A percentile compares a stretch with the other conserved stretches of the same genome.
phyloP scores from a whole-genome alignment of 2,888 invertebrate species.

The Drosophila subquinaria region DNA sequence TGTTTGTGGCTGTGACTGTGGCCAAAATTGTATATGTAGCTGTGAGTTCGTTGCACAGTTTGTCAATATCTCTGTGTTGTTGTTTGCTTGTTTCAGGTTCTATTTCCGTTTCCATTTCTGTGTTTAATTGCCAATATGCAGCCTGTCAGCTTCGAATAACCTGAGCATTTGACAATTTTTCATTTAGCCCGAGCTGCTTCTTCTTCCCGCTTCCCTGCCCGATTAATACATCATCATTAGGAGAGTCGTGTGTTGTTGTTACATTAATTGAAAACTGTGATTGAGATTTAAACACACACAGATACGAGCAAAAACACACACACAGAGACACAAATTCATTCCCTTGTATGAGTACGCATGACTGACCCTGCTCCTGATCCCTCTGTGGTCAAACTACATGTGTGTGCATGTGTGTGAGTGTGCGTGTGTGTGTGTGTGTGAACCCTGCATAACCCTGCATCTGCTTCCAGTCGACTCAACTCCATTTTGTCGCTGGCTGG shows the following conservation, averaged over 20 bases:
- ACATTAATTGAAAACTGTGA: constrained; percentile 76
- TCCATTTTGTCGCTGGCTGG: constrained; percentile 63
- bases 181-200: background rate
- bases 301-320: constrained; percentile 11
- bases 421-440: constrained; percentile 28
- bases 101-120: constrained; percentile 19
- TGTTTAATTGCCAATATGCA: constrained; percentile 39
- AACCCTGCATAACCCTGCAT: constrained; percentile 23
- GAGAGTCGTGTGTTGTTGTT: constrained; percentile 44
- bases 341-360: constrained; percentile 22
- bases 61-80: constrained; percentile 18
- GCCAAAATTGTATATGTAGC: background rate
- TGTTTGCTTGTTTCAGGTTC: constrained; percentile 18
- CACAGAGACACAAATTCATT: constrained; percentile 18
- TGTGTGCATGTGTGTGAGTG: background rate
- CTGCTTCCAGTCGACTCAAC: constrained; percentile 56
- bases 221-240: constrained; percentile 33
- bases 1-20: constrained; percentile 26
- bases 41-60: constrained; percentile 26
- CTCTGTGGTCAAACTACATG: constrained; percentile 45
- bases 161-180: constrained; percentile 33
- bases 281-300: constrained; percentile 45
- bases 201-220: background rate
- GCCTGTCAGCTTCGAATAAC: constrained; percentile 5
- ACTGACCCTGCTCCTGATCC: constrained; percentile 32